Conservation (phyloP, 2,113 vertebrate species). For the Pseudopodoces humilis region DNA sequence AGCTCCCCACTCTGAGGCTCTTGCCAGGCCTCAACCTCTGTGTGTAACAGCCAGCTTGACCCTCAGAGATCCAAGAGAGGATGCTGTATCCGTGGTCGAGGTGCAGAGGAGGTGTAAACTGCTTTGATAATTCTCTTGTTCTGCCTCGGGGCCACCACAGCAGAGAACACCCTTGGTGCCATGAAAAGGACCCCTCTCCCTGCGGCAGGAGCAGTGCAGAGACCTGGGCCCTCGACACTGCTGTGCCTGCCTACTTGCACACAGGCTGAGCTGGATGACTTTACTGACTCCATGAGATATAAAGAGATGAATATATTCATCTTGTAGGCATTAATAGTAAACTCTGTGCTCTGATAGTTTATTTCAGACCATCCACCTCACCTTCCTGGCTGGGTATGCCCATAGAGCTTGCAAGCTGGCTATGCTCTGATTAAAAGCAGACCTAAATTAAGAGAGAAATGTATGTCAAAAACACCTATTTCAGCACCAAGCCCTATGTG, state of each 20-base stretch:
- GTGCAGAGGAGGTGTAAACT: neutral
- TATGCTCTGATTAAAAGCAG: neutral
- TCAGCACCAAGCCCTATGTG: neutral
- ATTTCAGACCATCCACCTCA: neutral
- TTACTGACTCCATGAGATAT: neutral
- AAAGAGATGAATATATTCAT: neutral
- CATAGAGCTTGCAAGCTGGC: neutral
- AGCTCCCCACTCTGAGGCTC: neutral
- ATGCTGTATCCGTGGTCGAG: fast-evolving
- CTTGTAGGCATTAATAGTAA: neutral
- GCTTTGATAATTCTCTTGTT: neutral
- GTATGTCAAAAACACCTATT: neutral
- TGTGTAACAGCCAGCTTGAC: neutral
- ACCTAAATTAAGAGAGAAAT: neutral
- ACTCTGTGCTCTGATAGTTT: neutral
- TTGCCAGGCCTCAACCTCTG: neutral
- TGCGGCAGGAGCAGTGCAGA: neutral
- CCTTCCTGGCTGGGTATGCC: neutral
- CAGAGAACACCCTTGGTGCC: neutral
- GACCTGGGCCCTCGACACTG: fast-evolving
- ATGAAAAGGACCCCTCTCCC: too few species aligned
- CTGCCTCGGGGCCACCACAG: fast-evolving
- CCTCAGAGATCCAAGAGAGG: neutral
- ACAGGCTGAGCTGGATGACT: neutral
- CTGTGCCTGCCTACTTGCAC: neutral